Evolutionary conservation across 2,797 vertebrate genomes (phyloP), one percentile per base, ranked within the genome.

Genomic region (Kryptolebias ocellatus): DNA sequence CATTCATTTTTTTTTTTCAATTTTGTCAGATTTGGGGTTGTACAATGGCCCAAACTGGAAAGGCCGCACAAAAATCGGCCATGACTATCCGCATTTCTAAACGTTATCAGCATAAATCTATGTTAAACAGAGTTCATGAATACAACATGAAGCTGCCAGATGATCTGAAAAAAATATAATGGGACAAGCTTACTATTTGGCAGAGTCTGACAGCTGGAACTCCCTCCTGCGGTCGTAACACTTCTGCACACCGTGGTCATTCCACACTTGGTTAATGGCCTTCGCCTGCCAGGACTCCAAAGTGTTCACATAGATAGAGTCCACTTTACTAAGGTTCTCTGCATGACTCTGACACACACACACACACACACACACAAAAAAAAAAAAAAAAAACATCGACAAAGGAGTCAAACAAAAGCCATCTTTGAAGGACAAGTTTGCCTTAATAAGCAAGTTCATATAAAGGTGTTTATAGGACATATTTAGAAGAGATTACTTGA

Each of bases 191-290:
- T 88, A 96, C 95, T 97, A 96, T 89, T 96, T 95, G 75, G 95
- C 87, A 0, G 95, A 96, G 83, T 96, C 95, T 1, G 94, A 95
- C 60, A 97, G 76, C 78, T 98, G 94, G 76, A 93, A 96, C 64
- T 97, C 95, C 80, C 95, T 92, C 72, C 90, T 79, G 60, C 95
- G 92, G 4, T 94, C 90, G 0, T 95, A 96, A 74, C 95, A 96
- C 53, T 89, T 88, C 87, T 96, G 95, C 84, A 95, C 83, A 1
- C 94, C 93, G 0, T 87, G 83, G 73, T 98, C 95, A 53, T 78
- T 90, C 95, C 96, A 97, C 49, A 97, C 89, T 46, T 83, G 87
- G 76, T 80, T 94, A 65, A 96, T 95, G 83, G 94, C 94, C 4
- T 94, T 92, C 18, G 74, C 86, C 72, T 96, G 90, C 81, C 89